Percentiles rank a stretch among this genome's conserved stretches.
Evolutionary conservation across 1,140 invertebrate species (phyloP).

Genomic region (Zeugodacus cucurbitae): DNA sequence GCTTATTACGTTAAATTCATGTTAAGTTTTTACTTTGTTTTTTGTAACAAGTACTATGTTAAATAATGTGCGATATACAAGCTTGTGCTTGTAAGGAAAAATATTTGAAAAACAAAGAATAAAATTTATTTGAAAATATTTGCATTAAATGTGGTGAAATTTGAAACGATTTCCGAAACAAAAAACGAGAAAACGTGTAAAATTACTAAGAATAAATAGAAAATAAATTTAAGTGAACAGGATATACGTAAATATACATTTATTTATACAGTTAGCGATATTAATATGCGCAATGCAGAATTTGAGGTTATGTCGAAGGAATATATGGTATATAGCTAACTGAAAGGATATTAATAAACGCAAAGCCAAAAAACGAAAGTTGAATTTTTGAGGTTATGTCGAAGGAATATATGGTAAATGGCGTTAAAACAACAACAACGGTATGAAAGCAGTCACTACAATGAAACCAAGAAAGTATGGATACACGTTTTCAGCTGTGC

Average conservation of each 20-base stretch:
- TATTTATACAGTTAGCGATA: not conserved
- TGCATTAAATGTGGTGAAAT: not conserved
- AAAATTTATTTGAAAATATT: not conserved
- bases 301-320: not conserved
- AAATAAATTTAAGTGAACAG: not conserved
- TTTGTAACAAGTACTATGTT: not conserved
- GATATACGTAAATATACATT: constrained; percentile 3
- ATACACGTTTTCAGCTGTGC: no score
- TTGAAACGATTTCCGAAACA: not conserved
- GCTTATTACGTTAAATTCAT: not conserved
- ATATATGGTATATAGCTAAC: no score
- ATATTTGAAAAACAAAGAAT: not conserved
- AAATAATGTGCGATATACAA: not conserved
- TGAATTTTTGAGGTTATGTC: not conserved
- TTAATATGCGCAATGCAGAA: not conserved
- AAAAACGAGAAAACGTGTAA: not conserved
- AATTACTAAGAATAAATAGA: not conserved
- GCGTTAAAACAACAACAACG: no score
- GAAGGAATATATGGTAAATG: no score
- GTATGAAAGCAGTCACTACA: no score
- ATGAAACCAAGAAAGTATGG: no score
- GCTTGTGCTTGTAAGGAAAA: not conserved
- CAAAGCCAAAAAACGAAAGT: no score
- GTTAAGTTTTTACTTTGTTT: not conserved
- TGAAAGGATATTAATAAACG: not conserved